Conservation (phyloP, 2,888 invertebrate species). For the Rhagophthalmus giganteus region DNA sequence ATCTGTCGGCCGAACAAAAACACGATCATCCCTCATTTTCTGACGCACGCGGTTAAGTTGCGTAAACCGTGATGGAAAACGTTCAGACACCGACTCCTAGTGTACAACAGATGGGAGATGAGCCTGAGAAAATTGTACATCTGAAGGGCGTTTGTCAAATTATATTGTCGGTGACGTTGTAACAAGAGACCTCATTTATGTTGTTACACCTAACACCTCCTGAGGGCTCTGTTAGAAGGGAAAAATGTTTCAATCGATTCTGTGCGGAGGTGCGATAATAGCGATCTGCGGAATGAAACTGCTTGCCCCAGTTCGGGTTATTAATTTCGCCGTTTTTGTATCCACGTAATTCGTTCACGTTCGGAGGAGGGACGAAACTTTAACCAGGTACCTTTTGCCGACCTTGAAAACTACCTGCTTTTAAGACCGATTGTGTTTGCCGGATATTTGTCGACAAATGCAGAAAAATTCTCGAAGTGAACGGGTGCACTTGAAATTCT, state of each 20-base stretch:
- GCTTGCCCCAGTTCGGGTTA: not conserved
- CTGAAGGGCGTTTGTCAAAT: conserved; percentile 25
- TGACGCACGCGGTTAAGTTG: conserved; percentile 14
- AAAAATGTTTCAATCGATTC: not conserved
- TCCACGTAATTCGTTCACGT: not conserved
- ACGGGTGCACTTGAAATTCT: too few species aligned
- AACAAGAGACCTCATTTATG: conserved; percentile 14
- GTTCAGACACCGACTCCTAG: conserved; percentile 12
- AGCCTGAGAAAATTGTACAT: conserved; percentile 29
- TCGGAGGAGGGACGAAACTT: not conserved
- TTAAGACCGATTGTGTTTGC: too few species aligned
- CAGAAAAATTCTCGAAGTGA: too few species aligned
- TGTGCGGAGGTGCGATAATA: not conserved
- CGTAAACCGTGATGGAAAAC: conserved; percentile 27
- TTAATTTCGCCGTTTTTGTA: conserved; percentile 1
- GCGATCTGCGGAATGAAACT: not conserved
- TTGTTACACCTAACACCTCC: conserved; percentile 9
- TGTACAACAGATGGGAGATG: conserved; percentile 31
- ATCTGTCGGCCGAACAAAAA: conserved; percentile 24
- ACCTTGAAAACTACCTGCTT: conserved; percentile 4
- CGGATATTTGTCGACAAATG: too few species aligned
- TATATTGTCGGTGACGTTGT: conserved; percentile 14
- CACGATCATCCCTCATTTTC: conserved; percentile 24
- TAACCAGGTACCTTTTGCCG: conserved; percentile 2
- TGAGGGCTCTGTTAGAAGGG: not conserved